Evolutionary conservation across 2,113 vertebrate species (phyloP).

Genomic region (Camelus dromedarius): DNA sequence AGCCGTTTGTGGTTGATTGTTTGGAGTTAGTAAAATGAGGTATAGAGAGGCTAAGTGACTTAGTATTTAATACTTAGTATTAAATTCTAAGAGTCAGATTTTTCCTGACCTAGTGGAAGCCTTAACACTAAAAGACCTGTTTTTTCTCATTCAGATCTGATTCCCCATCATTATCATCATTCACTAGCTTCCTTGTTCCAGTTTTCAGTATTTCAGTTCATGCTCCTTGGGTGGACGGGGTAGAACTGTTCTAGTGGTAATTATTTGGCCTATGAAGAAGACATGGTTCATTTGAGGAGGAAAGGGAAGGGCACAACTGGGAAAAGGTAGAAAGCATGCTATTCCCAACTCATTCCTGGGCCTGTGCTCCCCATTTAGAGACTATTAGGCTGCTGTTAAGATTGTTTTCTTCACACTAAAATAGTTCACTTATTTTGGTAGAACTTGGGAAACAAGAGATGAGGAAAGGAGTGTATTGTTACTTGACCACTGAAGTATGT

Average conservation of each 20-base stretch:
- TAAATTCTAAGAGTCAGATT: background rate
- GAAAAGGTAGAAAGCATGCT: background rate
- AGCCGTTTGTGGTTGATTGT: background rate
- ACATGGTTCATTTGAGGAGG: background rate
- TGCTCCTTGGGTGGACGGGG: background rate
- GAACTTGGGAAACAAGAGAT: background rate
- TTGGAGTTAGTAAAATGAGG: background rate
- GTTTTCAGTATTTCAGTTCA: background rate
- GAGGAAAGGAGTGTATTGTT: background rate
- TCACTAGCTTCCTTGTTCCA: background rate
- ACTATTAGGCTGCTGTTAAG: background rate
- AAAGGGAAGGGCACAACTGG: background rate
- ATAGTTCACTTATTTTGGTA: constrained; percentile 35
- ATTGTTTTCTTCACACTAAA: constrained; percentile 6
- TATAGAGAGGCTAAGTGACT: background rate
- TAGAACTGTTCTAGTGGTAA: background rate
- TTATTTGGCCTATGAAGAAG: background rate
- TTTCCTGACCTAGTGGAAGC: background rate
- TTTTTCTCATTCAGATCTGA: background rate
- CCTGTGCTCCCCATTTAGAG: background rate
- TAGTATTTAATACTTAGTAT: background rate
- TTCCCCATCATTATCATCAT: background rate
- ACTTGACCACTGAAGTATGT: constrained; percentile 17
- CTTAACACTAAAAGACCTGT: background rate
- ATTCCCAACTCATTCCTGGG: background rate